Evolutionary conservation across 2,113 vertebrate species (phyloP), one percentile per base, ranked within the genome.

Genomic region (Seriola quinqueradiata): DNA sequence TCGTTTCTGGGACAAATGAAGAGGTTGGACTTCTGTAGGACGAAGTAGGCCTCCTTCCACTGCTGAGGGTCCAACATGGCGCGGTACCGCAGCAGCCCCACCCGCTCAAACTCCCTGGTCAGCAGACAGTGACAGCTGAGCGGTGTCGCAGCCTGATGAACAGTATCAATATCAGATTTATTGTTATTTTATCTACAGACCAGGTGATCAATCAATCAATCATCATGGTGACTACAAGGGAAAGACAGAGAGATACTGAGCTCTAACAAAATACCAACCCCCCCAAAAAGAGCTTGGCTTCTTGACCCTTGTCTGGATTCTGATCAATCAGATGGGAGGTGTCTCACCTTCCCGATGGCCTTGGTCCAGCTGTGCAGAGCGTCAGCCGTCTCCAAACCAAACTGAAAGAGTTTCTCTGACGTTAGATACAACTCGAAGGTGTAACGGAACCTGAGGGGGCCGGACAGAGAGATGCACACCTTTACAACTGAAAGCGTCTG

Each of bases 11-110:
- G 97, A 71, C 97, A 99, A 88, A 99, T 95, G 93, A 98, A 99
- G 32, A 99, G 97, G 83, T 98, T 99, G 54, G 96, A 96, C 90
- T 98, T 99, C 92, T 98, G 97, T 81, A 99, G 95, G 81, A 99
- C 95, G 87, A 98, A 99, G 71, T 96, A 97, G 38, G 96, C 97
- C 61, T 95, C 94, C 91, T 96, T 97, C 98, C 98, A 99, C 86
- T 95, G 93, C 87, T 96, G 96, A 0, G 97, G 96, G 88, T 97
- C 97, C 85, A 97, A 77, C 96, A 98, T 97, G 75, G 97, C 97
- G 70, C 97, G 95, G 92, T 98, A 97, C 69, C 95, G 95, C 76
- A 99, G 94, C 50, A 96, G 94, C 1, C 97, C 98, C 55, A 97
- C 96, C 0, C 97, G 96, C 87, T 97, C 96, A 90, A 99, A 97